phyloP scores from a whole-genome alignment of 23 tunicate species.

The Aplidium turbinatum region DNA sequence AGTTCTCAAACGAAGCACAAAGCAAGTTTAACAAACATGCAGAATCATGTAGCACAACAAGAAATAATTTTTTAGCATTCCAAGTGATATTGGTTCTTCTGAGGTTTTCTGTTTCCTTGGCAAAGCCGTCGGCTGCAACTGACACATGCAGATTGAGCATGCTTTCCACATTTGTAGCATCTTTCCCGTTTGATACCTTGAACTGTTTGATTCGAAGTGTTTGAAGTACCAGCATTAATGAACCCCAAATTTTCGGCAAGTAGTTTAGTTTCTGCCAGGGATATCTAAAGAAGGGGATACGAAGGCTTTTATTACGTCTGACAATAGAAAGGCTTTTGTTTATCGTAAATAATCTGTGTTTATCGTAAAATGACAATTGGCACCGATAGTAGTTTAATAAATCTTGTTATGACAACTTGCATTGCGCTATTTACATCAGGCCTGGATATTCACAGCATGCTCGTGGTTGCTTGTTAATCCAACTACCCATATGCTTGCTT shows the following conservation, averaged over 20 bases:
- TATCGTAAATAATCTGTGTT: too few relatives aligned
- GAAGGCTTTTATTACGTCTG: too few relatives aligned
- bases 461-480: too few relatives aligned
- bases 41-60: constrained; percentile 3
- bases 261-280: background rate
- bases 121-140: constrained; percentile 4
- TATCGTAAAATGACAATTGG: too few relatives aligned
- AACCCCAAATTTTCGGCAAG: background rate
- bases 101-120: background rate
- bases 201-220: background rate
- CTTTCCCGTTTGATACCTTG: background rate
- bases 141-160: background rate
- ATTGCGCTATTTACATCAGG: too few relatives aligned
- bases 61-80: background rate
- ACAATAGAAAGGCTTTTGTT: too few relatives aligned
- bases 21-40: background rate
- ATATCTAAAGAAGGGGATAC: too few relatives aligned
- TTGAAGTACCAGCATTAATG: background rate
- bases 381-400: too few relatives aligned
- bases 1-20: background rate
- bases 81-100: background rate
- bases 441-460: too few relatives aligned
- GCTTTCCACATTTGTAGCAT: constrained; percentile 7
- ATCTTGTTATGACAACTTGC: too few relatives aligned
- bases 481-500: too few relatives aligned